Conservation (phyloP, 2,797 vertebrate species). For the Philypnodon macrostomus region DNA sequence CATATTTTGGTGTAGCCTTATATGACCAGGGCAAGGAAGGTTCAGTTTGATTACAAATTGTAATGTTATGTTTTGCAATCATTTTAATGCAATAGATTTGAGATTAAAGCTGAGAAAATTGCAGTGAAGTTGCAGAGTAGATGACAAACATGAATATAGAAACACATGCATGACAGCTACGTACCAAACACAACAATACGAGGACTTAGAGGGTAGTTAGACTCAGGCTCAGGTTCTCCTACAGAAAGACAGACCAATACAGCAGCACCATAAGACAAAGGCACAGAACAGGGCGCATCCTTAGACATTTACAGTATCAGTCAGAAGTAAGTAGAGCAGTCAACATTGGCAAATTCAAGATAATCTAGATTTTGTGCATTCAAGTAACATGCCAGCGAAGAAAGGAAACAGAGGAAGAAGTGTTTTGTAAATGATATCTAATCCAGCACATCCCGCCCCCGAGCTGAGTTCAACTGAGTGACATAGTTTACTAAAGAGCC, state of each 20-base stretch:
- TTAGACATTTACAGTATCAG: too few species aligned
- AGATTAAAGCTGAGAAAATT: conserved; percentile 15
- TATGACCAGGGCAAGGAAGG: too few species aligned
- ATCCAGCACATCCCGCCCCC: conserved; percentile 3
- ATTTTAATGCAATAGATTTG: too few species aligned
- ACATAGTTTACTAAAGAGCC: conserved; percentile 34
- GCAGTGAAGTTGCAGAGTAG: conserved; percentile 14
- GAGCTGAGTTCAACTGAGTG: conserved; percentile 34
- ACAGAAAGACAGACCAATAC: conserved; percentile 71
- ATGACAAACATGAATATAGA: conserved; percentile 10
- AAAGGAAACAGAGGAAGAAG: conserved; percentile 68
- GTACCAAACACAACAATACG: conserved; percentile 84
- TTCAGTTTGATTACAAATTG: too few species aligned
- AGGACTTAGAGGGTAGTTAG: conserved; percentile 80
- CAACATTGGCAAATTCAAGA: conserved; percentile 10
- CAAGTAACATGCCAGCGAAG: conserved; percentile 44
- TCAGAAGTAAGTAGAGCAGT: conserved; percentile 36
- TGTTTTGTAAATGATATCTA: conserved; percentile 61
- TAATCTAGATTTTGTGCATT: conserved; percentile 24
- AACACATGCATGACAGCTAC: conserved; percentile 62
- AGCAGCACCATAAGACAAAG: conserved; percentile 42
- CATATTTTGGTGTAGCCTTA: too few species aligned
- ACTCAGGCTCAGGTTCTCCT: conserved; percentile 69
- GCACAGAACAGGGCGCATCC: conserved; percentile 34
- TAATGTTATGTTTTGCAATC: too few species aligned